These are phyloP conservation scores for Mythimna albipuncta DNA, from an alignment of 2,888 invertebrate species.

Conservation along the genomic window DNA sequence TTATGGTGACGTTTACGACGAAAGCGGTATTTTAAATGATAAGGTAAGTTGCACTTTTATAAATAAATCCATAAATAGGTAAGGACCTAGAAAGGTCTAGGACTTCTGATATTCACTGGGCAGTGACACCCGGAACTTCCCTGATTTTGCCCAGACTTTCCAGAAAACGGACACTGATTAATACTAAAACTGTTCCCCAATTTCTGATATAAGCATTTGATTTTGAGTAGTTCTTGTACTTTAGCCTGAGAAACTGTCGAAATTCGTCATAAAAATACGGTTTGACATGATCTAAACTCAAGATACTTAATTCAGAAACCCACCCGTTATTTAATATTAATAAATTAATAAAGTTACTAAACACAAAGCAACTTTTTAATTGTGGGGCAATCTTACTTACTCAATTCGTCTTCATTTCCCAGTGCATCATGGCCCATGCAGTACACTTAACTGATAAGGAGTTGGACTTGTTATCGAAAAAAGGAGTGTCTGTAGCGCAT, in stretches of 20 bases:
- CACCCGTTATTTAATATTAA: background rate
- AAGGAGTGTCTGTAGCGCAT: conserved; percentile 94
- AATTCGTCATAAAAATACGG: too few relatives aligned
- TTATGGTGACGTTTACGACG: conserved; percentile 95
- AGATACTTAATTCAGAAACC: too few relatives aligned
- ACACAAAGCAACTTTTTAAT: background rate
- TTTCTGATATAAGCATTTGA: too few relatives aligned
- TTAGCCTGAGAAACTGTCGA: too few relatives aligned
- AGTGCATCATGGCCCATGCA: conserved; percentile 95
- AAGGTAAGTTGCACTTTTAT: conserved; percentile 90
- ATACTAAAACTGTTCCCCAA: background rate
- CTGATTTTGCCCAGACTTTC: too few relatives aligned
- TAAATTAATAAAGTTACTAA: background rate
- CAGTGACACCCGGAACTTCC: too few relatives aligned
- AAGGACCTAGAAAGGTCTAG: too few relatives aligned
- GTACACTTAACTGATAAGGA: conserved; percentile 94
- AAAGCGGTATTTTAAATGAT: conserved; percentile 93
- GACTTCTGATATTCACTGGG: too few relatives aligned
- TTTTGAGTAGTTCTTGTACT: too few relatives aligned
- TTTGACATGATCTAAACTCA: too few relatives aligned
- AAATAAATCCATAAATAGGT: background rate
- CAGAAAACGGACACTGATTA: background rate
- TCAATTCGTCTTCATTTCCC: conserved; percentile 28
- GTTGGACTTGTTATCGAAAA: conserved; percentile 90
- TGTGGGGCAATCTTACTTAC: background rate